Evolutionary conservation across 2,888 invertebrate species (phyloP).

Genomic region (Dynastes tityus): DNA sequence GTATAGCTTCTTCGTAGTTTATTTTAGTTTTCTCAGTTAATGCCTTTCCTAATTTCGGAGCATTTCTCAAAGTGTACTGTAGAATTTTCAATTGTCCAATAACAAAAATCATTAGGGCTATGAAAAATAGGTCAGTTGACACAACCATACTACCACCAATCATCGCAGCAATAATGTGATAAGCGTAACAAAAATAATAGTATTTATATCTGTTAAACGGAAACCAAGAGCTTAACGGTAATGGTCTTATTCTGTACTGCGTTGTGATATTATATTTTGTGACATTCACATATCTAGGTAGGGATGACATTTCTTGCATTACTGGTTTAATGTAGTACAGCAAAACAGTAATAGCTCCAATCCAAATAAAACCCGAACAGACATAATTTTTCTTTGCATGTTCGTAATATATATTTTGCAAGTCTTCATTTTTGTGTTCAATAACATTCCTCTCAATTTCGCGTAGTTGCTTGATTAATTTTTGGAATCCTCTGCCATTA

Average conservation of each 20-base stretch:
- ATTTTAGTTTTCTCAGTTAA: slow-evolving; percentile 20
- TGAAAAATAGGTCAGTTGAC: slow-evolving; percentile 53
- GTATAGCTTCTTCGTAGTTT: slow-evolving; percentile 28
- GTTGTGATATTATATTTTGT: slow-evolving; percentile 35
- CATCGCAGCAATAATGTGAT: slow-evolving; percentile 51
- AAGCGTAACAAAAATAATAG: slow-evolving; percentile 51
- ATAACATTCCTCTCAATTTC: slow-evolving; percentile 49
- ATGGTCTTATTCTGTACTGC: slow-evolving; percentile 49
- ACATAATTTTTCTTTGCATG: slow-evolving; percentile 52
- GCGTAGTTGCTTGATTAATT: slow-evolving; percentile 53
- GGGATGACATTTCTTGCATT: slow-evolving; percentile 46
- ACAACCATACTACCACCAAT: slow-evolving; percentile 53
- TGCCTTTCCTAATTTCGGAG: slow-evolving; percentile 23
- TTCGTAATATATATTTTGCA: slow-evolving; percentile 51
- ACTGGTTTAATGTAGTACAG: slow-evolving; percentile 54
- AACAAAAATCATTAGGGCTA: slow-evolving; percentile 55
- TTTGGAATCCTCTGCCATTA: slow-evolving; percentile 46
- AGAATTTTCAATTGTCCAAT: slow-evolving; percentile 56
- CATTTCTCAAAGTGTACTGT: slow-evolving; percentile 52
- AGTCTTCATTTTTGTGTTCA: slow-evolving; percentile 48
- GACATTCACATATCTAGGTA: slow-evolving; percentile 27
- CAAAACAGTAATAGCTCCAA: slow-evolving; percentile 51
- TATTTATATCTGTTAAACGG: slow-evolving; percentile 57
- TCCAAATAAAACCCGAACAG: slow-evolving; percentile 49
- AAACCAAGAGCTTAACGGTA: slow-evolving; percentile 57